Evolutionary conservation across 1,140 invertebrate genomes (phyloP), one percentile per base, ranked within the genome.

Genomic region (Drosophila malerkotliana): DNA sequence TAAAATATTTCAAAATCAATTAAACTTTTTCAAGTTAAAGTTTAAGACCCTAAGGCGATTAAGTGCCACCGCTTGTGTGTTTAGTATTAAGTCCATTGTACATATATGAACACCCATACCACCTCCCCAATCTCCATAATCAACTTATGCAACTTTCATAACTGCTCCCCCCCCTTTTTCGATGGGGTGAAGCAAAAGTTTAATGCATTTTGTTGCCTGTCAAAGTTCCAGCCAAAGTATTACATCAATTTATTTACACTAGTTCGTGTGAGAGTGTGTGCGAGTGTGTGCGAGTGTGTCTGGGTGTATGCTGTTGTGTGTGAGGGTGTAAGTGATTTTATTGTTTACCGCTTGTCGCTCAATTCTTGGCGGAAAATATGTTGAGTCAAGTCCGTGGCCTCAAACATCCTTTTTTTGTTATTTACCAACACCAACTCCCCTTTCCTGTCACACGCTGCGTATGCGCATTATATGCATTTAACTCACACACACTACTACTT

Each of bases 381-480:
- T 44, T 49, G 45, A 76, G 76, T 60, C 48, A 57, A 45, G 64
- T 53, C 26, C 48, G 24, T 57, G 45, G 14, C 53, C 54, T 54
- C 57, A 26, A 32, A 67, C 63, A 41, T 30, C 6, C 55, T 28
- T 37, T 37, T 4, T 37, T 4, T 10, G 18, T 15, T 7, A 18
- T 14, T 10, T 0, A 15, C 2, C 7, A 12, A 14, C 41, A 15
- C 2, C 7, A 12, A 14, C 41, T n/a, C 14, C 41, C 41, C 6
- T 18, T 44, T n/a, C 41, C n/a, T n/a, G 75, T 64, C 64, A 54
- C 64, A 85, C 78, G 64, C 48, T 87, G 82, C 81, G 82, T 85
- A 87, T 85, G 74, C 81, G 81, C 74, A 85, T 66, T 81, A 47
- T 77, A 57, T 77, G 80, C 81, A 79, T 67, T 76, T 64, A 54